Conservation (phyloP, 1,140 invertebrate genomes). For the Portunus trituberculatus region DNA sequence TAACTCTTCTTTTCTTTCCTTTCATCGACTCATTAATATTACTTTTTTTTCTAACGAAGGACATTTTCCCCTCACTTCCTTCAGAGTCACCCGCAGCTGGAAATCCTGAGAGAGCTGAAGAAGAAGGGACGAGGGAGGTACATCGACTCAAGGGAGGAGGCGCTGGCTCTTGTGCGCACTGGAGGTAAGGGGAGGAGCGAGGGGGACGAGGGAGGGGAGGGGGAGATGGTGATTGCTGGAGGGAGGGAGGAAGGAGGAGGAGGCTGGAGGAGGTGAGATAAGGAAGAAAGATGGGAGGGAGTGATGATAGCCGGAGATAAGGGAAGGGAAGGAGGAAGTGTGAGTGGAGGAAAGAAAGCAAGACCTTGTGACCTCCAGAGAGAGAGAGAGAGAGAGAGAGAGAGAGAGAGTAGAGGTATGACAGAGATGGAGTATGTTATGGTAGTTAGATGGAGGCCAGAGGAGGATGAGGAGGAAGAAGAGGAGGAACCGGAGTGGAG, state of each 20-base stretch:
- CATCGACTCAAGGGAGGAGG: conserved; percentile 40
- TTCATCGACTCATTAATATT: too few relatives aligned
- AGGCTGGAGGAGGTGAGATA: background rate
- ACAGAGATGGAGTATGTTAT: background rate
- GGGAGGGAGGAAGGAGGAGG: background rate
- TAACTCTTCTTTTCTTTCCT: background rate
- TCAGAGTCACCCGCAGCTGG: conserved; percentile 55
- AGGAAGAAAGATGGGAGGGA: background rate
- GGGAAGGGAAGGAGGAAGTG: background rate
- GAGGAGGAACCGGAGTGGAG: too few relatives aligned
- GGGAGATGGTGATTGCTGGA: background rate
- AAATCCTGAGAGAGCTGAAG: conserved; percentile 49
- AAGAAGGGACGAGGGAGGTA: conserved; percentile 33
- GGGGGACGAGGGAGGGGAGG: background rate
- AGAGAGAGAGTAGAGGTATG: background rate
- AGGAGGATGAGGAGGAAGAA: background rate
- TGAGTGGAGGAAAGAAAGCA: background rate
- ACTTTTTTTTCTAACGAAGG: background rate
- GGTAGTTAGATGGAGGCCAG: background rate
- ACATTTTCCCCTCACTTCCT: background rate
- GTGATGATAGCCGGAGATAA: background rate
- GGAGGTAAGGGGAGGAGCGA: conserved; percentile 26
- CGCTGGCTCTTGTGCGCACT: conserved; percentile 4
- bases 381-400: background rate
- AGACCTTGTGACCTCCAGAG: background rate